Conservation (phyloP, 2,113 vertebrate genomes). For the Scatophagus argus region DNA sequence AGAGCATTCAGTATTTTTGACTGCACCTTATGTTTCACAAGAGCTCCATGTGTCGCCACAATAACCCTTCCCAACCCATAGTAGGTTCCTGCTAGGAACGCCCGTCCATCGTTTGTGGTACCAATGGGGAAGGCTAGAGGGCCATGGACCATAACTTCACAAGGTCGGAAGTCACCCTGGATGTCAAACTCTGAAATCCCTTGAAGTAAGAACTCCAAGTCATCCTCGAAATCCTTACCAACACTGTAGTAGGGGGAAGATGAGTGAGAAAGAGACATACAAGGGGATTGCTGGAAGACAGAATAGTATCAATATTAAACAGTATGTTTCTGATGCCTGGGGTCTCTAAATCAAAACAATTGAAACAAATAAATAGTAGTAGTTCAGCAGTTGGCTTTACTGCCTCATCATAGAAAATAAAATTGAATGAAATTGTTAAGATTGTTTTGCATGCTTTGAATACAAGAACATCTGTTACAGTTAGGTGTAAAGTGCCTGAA, state of each 20-base stretch:
- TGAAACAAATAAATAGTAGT: too few species aligned
- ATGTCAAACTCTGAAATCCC: slow-evolving; percentile 80
- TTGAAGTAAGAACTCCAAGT: slow-evolving; percentile 78
- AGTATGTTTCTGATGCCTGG: too few species aligned
- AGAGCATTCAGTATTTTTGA: not conserved
- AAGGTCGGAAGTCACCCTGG: slow-evolving; percentile 17
- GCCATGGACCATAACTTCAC: slow-evolving; percentile 83
- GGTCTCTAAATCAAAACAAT: too few species aligned
- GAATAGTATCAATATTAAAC: too few species aligned
- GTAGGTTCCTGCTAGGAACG: slow-evolving; percentile 82
- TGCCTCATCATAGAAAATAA: too few species aligned
- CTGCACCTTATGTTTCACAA: slow-evolving; percentile 60
- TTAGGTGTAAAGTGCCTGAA: too few species aligned
- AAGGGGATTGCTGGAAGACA: too few species aligned
- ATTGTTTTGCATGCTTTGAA: too few species aligned
- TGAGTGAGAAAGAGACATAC: too few species aligned
- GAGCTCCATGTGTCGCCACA: slow-evolving; percentile 77
- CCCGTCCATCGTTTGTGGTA: slow-evolving; percentile 38
- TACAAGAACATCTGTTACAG: too few species aligned
- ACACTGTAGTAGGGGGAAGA: slow-evolving; percentile 54
- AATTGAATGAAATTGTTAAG: too few species aligned
- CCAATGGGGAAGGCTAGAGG: slow-evolving; percentile 82
- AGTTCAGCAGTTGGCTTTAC: too few species aligned
- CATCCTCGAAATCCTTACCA: slow-evolving; percentile 81
- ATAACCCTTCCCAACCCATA: slow-evolving; percentile 84